phyloP scores from a whole-genome alignment of 2,113 vertebrate species.

The Otocyon megalotis region DNA sequence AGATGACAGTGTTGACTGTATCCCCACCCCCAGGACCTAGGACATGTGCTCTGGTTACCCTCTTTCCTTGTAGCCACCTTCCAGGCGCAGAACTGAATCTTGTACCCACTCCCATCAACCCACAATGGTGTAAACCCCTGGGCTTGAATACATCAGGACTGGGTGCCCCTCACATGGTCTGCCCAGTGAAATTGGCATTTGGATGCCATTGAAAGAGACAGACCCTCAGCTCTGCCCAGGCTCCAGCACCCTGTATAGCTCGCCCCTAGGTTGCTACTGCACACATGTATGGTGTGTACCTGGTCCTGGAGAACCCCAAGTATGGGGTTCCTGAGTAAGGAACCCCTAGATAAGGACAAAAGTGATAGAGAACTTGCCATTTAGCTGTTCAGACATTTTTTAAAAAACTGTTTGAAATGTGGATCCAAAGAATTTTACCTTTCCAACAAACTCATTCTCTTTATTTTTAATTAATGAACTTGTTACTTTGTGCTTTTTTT shows the following conservation, averaged over 20 bases:
- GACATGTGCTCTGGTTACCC: background rate
- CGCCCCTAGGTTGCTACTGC: background rate
- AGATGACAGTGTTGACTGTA: background rate
- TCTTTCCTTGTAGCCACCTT: background rate
- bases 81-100: background rate
- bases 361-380: background rate
- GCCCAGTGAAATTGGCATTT: background rate
- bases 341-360: background rate
- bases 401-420: background rate
- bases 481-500: too few relatives aligned
- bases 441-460: background rate
- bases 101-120: background rate
- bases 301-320: background rate
- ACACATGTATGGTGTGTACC: background rate
- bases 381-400: background rate
- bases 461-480: background rate
- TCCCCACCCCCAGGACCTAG: background rate
- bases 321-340: background rate
- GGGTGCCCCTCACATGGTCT: background rate
- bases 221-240: background rate
- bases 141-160: background rate
- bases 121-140: background rate
- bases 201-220: background rate
- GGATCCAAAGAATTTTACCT: background rate
- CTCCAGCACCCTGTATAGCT: accelerated